Percentiles rank a stretch among this genome's conserved stretches.
Conservation (phyloP, 1,140 invertebrate species). For the Drosophila prosaltans region DNA sequence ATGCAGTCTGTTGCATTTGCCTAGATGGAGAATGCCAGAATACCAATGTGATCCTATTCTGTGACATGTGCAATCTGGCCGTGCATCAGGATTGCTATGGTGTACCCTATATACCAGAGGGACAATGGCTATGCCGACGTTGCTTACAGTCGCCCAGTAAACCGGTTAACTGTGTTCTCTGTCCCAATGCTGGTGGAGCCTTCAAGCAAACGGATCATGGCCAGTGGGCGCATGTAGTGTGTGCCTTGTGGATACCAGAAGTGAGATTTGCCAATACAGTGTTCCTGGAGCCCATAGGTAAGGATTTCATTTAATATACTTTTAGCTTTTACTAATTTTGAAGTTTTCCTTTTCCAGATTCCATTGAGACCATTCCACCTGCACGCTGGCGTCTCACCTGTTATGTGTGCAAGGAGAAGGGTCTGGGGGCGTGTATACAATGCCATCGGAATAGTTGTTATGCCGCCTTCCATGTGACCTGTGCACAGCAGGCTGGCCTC, state of each 20-base stretch:
- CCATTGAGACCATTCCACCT: constrained; percentile 96
- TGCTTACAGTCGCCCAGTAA: constrained; percentile 98
- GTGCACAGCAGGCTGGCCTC: constrained; percentile 97
- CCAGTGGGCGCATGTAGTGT: constrained; percentile 99
- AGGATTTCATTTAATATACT: constrained; percentile 55
- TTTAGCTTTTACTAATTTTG: neutral
- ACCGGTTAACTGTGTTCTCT: constrained; percentile 97
- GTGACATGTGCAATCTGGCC: constrained; percentile 99
- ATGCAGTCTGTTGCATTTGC: constrained; percentile 98
- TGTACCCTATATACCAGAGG: constrained; percentile 98
- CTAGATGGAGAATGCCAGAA: constrained; percentile 94
- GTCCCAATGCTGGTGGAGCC: constrained; percentile 98
- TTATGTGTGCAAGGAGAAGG: constrained; percentile 97
- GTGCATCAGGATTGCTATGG: constrained; percentile 99
- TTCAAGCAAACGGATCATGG: constrained; percentile 99
- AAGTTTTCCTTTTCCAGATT: constrained; percentile 85
- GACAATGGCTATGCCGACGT: constrained; percentile 97
- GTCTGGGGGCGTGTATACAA: constrained; percentile 98
- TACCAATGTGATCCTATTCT: constrained; percentile 91
- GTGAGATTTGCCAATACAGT: constrained; percentile 98
- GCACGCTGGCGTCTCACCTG: constrained; percentile 97
- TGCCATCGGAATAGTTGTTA: constrained; percentile 98
- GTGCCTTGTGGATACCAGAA: constrained; percentile 99
- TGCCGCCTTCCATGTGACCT: constrained; percentile 99
- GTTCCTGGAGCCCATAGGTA: constrained; percentile 96